Base-by-base conservation (phyloP, 2,888 invertebrate genomes). In the Drosophila neonasuta region DNA sequence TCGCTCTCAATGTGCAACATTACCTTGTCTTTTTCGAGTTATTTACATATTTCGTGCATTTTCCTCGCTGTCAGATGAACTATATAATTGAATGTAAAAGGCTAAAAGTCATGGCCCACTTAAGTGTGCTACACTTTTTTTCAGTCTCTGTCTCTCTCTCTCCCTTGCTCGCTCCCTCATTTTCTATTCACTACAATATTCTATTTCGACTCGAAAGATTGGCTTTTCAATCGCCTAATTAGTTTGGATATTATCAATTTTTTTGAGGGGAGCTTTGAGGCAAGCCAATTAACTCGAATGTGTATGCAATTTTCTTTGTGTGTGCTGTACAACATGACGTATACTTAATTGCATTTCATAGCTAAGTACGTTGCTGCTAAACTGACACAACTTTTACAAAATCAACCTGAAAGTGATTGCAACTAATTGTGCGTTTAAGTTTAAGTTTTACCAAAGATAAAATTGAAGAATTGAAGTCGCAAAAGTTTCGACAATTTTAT, bases 311-410 rank as follows among this genome's bases (percentile, higher is more conserved):
- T 41, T 41, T 24, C 24, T 1, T 41, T 41, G 39, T 41, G 46
- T 32, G 39, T 49, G n/a, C 44, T 44, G 68, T 39, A 39, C 64
- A 29, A 60, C 29, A 50, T 56, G 70, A 50, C 74, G 84, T 74
- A 77, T 77, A 56, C 84, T 60, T 69, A 80, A 80, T 74, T 67
- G 56, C 29, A 59, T 64, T 69, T 45, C 15, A 6, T 41, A 17
- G 32, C 51, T 6, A 24, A 41, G n/a, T n/a, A 13, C 13, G 30
- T 29, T 29, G 32, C 32, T 4, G 48, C 15, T 7, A 11, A 17
- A 17, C 15, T 11, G 48, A 49, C 11, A 11, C 17, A 32, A 49
- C 48, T 49, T 32, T 15, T 10, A 0, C 9, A 15, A 48, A 13
- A 48, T 10, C 15, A 13, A 6, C 13, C 15, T 30, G 2, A 30